Percentiles rank a stretch among this genome's conserved stretches.
Conservation (phyloP, 2,888 invertebrate species). For the Steromphala cineraria region DNA sequence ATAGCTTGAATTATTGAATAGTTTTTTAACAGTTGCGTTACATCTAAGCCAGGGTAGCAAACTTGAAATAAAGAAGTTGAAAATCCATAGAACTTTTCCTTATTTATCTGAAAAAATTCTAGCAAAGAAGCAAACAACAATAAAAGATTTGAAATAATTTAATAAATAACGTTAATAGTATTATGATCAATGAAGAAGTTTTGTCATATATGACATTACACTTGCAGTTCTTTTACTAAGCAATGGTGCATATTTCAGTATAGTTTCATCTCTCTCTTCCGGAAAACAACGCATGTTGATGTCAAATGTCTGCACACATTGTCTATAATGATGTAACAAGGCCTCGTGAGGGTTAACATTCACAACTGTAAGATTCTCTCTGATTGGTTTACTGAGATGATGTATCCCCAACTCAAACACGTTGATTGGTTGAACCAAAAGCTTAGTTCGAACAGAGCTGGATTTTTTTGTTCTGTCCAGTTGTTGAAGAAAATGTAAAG, state of each 20-base stretch:
- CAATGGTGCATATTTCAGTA: constrained; percentile 46
- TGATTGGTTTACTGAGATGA: constrained; percentile 55
- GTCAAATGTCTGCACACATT: constrained; percentile 54
- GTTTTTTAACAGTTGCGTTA: too few species aligned
- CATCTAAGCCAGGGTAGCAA: too few species aligned
- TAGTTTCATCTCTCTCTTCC: constrained; percentile 42
- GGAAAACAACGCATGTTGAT: constrained; percentile 50
- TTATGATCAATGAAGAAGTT: constrained; percentile 5
- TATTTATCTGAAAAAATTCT: too few species aligned
- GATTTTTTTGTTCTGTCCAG: constrained; percentile 46
- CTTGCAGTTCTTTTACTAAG: constrained; percentile 26
- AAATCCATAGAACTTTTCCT: too few species aligned
- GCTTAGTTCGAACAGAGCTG: constrained; percentile 54
- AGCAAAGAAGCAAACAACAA: too few species aligned
- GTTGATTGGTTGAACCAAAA: constrained; percentile 54
- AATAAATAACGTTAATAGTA: too few species aligned
- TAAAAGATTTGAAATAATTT: too few species aligned
- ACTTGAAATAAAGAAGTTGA: too few species aligned
- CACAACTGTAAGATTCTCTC: constrained; percentile 28
- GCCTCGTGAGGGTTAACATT: constrained; percentile 45
- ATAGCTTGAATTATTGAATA: too few species aligned
- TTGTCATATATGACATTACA: constrained; percentile 26
- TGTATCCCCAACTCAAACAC: constrained; percentile 68
- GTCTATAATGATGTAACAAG: constrained; percentile 60
- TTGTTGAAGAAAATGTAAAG: constrained; percentile 56